Base-by-base conservation (phyloP, 2,888 invertebrate species). In the Schizotus pectinicornis region DNA sequence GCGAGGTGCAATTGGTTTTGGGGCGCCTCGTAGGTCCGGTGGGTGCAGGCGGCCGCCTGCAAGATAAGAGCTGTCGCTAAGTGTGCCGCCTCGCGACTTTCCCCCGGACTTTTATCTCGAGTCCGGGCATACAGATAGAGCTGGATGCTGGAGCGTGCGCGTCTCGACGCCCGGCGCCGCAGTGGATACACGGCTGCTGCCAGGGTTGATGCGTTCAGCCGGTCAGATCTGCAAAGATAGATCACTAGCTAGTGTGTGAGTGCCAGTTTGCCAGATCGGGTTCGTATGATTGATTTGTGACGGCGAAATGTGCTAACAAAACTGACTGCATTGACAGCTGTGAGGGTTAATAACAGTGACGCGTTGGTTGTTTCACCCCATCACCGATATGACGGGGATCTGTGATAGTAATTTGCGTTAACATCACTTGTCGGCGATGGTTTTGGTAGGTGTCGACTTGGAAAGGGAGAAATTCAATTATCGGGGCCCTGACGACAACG, bases 151-250 rank as follows among this genome's bases (percentile, higher is more conserved):
- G 77, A 74, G 75, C 65, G 67, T 77, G 77, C 77, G 77, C 77
- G 69, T 67, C 70, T 64, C 62, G 67, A 66, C 62, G 68, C 72
- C 73, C 67, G 72, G 68, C 73, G 74, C 77, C 77, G 78, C 77
- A 78, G 78, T 78, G 76, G 74, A 75, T 73, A 67, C 74, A 72
- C 76, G 76, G 76, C 75, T 70, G 75, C 76, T 73, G 74, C 72
- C 70, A 72, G 76, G 77, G 77, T 72, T 66, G 45, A 45, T 45
- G 73, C 70, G 69, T 71, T 68, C 62, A 58, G 69, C 70, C 72
- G 71, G 67, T 66, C 59, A 63, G 66, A 70, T 66, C 71, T 74
- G 72, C 73, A 71, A 22, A 65, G 64, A 65, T 60, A 54, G 54
- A 54, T 54, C 59, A 50, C 45, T 13, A 41, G 51, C 50, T 56